Evolutionary conservation across 1,140 invertebrate species (phyloP).

Genomic region (Atta texana): DNA sequence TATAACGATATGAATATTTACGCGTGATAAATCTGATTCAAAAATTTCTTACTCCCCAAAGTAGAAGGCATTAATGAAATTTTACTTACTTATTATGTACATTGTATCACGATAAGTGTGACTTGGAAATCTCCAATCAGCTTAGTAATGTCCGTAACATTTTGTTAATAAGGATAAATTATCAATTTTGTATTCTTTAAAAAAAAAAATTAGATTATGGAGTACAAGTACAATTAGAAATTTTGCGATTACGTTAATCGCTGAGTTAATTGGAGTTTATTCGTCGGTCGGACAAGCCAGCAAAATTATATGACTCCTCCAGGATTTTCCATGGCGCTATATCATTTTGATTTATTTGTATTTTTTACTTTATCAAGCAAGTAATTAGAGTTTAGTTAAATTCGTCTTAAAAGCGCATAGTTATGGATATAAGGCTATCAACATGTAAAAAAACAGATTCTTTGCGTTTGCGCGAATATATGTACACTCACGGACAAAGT

Average conservation of each 20-base stretch:
- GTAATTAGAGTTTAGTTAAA: not conserved
- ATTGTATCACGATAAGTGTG: not conserved
- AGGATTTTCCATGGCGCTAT: too few species aligned
- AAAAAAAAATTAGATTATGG: not conserved
- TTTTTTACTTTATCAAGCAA: too few species aligned
- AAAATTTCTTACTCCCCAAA: not conserved
- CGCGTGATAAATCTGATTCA: not conserved
- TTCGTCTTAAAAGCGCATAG: not conserved
- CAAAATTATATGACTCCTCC: too few species aligned
- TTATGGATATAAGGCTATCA: not conserved
- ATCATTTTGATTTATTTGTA: too few species aligned
- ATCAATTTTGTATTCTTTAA: not conserved
- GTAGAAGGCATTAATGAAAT: not conserved
- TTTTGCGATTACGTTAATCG: not conserved
- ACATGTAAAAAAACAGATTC: not conserved
- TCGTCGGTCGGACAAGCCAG: not conserved
- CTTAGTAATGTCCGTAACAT: not conserved
- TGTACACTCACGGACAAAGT: not conserved
- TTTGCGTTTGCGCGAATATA: not conserved
- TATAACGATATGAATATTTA: too few species aligned
- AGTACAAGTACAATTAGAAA: not conserved
- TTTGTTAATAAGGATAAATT: not conserved
- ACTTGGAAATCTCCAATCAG: not conserved
- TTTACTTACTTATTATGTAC: not conserved
- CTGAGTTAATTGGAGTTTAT: not conserved